Evolutionary conservation across 1,140 invertebrate species (phyloP), one percentile per base, ranked within the genome.

Genomic region (Centruroides vittatus): DNA sequence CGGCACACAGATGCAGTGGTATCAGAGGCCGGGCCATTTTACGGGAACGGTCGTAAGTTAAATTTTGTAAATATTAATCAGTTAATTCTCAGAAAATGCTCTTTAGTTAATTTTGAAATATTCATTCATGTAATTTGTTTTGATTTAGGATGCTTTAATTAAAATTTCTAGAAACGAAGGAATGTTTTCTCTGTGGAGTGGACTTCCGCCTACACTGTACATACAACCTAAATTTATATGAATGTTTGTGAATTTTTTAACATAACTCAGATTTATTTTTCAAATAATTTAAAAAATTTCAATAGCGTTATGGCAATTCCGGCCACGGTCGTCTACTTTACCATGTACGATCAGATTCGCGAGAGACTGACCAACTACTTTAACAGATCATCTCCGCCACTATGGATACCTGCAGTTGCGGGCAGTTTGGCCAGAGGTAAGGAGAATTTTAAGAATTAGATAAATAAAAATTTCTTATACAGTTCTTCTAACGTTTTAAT

Each of bases 151-250:
- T 84, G 95, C 94, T 46, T 85, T 98, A 73, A 73, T 89, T 41
- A 94, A 97, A 80, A 98, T 99, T 68, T 78, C 84, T 46, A 81
- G 84, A 72, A 77, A 78, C 58, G 96, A 99, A 82, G 96, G 96
- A 35, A 68, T 96, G 4, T 72, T 79, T 23, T 92, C 93, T 1
- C 75, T 99, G 35, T 99, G 95, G 96, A 96, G 92, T 76, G 96
- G 96, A 3, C 77, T 99, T 36, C 88, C 92, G 69, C 96, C 96
- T 3, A 99, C 96, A 5, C 77, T 99, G 69, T 80, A 23, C 23
- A 23, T 23, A 23, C 23, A 23, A 23, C 23, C 0, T 23, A 73
- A 73, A 41, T 41, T 2, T 41, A 41, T 41, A n/a, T 41, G 0
- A 6, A 41, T 41, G 1, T 41, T 41, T 41, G 8, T 23, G 23